Base-by-base conservation (phyloP, 2,113 vertebrate species). In the Scortum barcoo region DNA sequence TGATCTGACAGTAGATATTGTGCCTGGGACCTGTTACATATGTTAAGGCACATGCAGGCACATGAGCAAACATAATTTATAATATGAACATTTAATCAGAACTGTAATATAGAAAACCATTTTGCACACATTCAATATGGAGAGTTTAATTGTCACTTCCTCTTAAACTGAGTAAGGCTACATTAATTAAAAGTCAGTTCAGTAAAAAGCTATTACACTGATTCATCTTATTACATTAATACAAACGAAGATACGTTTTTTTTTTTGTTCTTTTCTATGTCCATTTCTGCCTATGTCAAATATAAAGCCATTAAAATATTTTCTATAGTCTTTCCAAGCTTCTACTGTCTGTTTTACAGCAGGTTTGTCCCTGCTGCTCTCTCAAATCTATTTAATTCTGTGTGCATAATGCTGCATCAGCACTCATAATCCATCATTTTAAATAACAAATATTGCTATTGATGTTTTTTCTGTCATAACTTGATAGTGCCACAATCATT, bases 231-330 rank as follows among this genome's bases (percentile, higher is more conserved):
- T 60, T 60, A 73, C n/a, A 44, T 65, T 24, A 5, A n/a, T 22
- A 30, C 54, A 73, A n/a, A 76, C 20, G 51, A 26, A 50, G 48
- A 66, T 42, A 12, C 56, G 14, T n/a, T 62, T 28, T 40, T 3
- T 9, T 16, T 77, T 22, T 9, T 54, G 6, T 40, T 40, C 11
- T 50, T 50, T 33, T 22, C 5, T 60, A 38, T 57, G 36, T 50
- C 24, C 62, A 77, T 70, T 60, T 26, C 53, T 22, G n/a, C 28
- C 11, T 2, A 36, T 36, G 42, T 38, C 42, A 70, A 40, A n/a
- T 61, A 10, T 53, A 42, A 78, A 50, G 10, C 54, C n/a, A 78
- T 70, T 51, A 38, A 70, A 61, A 51, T 30, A 51, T n/a, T 17
- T n/a, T 17, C 53, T 19, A 46, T 24, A 46, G 51, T 76, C 38